Conservation (phyloP, 2,797 vertebrate genomes). For the Macrochelys suwanniensis region DNA sequence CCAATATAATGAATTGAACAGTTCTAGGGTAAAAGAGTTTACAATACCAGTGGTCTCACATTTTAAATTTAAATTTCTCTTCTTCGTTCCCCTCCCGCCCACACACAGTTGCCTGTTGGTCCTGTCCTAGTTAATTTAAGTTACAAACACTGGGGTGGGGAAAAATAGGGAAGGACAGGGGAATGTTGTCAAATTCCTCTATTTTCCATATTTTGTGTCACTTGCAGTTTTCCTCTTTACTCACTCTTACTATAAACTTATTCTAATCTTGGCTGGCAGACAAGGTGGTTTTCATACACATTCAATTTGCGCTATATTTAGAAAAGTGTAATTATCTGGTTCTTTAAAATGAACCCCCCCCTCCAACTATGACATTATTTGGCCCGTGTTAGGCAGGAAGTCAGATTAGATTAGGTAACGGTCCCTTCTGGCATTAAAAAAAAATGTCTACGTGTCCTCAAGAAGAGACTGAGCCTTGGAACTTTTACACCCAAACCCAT, state of each 20-base stretch:
- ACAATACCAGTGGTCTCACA: not conserved
- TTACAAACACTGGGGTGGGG: not conserved
- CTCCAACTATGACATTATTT: not conserved
- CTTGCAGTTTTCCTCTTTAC: not conserved
- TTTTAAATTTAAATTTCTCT: no score
- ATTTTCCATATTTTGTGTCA: not conserved
- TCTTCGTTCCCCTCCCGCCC: not conserved
- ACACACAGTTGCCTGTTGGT: not conserved
- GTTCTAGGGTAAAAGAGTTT: not conserved
- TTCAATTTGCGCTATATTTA: not conserved
- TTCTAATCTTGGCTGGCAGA: not conserved
- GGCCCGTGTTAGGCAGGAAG: not conserved
- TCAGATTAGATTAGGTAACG: not conserved
- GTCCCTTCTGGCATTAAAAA: not conserved
- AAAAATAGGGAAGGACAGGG: not conserved
- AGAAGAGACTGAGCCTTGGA: accelerated
- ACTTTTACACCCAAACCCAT: not conserved
- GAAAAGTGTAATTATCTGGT: accelerated
- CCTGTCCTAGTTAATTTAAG: not conserved
- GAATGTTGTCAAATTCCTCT: not conserved
- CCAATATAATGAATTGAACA: not conserved
- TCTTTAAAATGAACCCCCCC: not conserved
- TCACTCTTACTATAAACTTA: not conserved
- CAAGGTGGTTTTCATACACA: not conserved
- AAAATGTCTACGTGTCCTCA: not conserved